Base-by-base conservation (phyloP, 2,797 vertebrate genomes). In the Cirrhinus mrigala region DNA sequence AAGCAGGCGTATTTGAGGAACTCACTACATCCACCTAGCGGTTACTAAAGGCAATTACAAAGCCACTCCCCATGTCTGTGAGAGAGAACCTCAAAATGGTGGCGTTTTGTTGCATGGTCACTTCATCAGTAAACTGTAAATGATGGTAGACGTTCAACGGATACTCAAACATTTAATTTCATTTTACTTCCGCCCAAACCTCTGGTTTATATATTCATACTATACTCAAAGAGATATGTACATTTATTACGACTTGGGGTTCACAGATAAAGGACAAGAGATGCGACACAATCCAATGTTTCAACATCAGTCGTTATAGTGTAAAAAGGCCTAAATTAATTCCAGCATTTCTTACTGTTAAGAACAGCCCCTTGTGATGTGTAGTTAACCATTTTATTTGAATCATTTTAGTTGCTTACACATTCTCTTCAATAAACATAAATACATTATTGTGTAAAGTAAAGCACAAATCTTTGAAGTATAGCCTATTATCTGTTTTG, bases 31-130 rank as follows among this genome's bases (percentile, higher is more conserved):
- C 77, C 85, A 82, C 60, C 85, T 86, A 60, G 50, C 73, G 87
- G 83, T 44, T 15, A 81, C 48, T 29, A 50, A 6, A 29, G 0
- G 3, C 24, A 27, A 79, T 62, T 69, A 20, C 66, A 71, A 27
- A 4, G 40, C 44, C 76, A 56, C 44, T 84, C 44, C 56, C 79
- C 3, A n/a, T 3, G 66, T 40, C 40, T 74, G 20, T 22, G 1
- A 52, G 14, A 15, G 50, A 24, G 40, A 33, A 48, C 27, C 79
- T 81, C 81, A 89, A 89, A 85, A 89, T 89, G 88, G 88, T 78
- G 78, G 76, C 69, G 54, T 68, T 22, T 60, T 37, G 29, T 33
- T 75, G 14, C 58, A 33, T 66, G 15, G 29, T 22, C 44, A 37
- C 46, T 18, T 54, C 48, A 83, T 66, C 6, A 40, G 1, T 27